Percentiles rank a stretch among this genome's conserved stretches.
phyloP scores from a whole-genome alignment of 2,797 vertebrate species.

The Malacoraja senta region DNA sequence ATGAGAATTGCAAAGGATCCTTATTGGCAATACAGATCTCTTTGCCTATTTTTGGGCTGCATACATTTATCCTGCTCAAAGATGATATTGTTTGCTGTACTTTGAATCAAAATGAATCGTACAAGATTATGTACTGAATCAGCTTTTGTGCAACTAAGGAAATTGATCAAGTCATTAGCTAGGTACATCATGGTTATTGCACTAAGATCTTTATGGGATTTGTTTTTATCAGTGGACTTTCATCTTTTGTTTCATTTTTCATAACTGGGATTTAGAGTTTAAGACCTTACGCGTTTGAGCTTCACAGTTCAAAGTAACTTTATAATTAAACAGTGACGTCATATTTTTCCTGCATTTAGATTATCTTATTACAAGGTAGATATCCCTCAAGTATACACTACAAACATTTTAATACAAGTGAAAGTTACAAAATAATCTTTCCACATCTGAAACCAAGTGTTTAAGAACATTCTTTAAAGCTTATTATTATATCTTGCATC shows the following conservation, averaged over 20 bases:
- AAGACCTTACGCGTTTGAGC: background rate
- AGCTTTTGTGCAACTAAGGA: conserved; percentile 57
- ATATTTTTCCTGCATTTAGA: background rate
- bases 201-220: conserved; percentile 32
- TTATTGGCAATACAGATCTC: background rate
- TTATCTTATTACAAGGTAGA: background rate
- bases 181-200: conserved; percentile 44
- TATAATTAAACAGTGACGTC: background rate
- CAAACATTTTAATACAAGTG: background rate
- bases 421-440: background rate
- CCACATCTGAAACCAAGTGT: background rate
- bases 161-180: conserved; percentile 58
- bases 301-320: background rate
- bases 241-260: background rate
- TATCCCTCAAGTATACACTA: background rate
- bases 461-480: background rate
- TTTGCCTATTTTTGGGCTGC: background rate
- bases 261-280: background rate
- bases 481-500: conserved; percentile 34
- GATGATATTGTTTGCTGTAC: conserved; percentile 5
- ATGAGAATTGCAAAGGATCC: background rate
- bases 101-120: conserved; percentile 5
- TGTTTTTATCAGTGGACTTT: background rate
- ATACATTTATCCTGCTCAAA: background rate
- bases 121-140: conserved; percentile 55